These are phyloP conservation scores for Sapajus apella DNA, from an alignment of 2,113 vertebrate species.

Conservation along the genomic window DNA sequence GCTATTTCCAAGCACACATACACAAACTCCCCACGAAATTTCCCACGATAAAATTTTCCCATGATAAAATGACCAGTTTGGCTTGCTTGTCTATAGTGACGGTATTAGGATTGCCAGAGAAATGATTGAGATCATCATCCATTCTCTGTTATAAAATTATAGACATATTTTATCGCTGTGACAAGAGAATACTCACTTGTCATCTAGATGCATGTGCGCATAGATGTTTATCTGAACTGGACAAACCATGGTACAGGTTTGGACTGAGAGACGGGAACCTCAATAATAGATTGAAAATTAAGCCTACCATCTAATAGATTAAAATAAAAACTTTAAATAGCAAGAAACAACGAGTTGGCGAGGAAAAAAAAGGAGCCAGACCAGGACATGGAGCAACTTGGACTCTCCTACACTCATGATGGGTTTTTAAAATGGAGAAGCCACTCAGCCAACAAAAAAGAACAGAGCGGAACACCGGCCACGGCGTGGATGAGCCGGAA, in stretches of 20 bases:
- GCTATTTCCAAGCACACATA: neutral
- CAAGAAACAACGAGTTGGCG: neutral
- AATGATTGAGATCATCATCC: neutral
- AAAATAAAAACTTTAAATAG: neutral
- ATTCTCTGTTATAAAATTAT: neutral
- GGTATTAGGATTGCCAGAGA: neutral
- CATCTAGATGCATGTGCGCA: rapidly evolving
- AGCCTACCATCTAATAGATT: neutral
- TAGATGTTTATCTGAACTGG: neutral
- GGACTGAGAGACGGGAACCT: neutral
- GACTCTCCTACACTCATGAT: rapidly evolving
- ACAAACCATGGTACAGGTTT: neutral
- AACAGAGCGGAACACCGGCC: rapidly evolving
- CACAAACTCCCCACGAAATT: neutral
- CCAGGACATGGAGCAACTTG: rapidly evolving
- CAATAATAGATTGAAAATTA: neutral
- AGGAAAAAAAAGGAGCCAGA: neutral
- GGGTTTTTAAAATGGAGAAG: neutral
- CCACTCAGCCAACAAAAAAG: too few relatives aligned
- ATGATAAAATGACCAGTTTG: neutral
- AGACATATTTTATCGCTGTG: neutral
- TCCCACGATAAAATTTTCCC: neutral
- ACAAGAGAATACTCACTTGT: neutral
- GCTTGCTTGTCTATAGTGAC: neutral
- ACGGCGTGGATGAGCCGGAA: rapidly evolving